Percentiles rank a stretch among this genome's conserved stretches.
These are phyloP conservation scores for Crax fasciolata DNA, from an alignment of 2,797 vertebrate species.

Conservation along the genomic window DNA sequence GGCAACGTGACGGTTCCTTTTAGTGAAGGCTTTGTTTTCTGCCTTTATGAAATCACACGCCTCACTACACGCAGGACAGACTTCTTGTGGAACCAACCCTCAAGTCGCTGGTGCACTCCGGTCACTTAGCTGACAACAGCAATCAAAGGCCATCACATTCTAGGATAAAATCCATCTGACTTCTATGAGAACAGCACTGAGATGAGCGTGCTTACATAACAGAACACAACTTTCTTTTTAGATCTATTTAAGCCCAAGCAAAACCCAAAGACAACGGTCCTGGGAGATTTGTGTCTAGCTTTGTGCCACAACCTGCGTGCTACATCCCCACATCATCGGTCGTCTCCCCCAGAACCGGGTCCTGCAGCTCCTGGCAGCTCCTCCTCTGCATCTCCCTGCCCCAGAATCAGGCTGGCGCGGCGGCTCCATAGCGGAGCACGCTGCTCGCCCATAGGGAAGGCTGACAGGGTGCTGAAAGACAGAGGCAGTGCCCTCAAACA, in stretches of 20 bases:
- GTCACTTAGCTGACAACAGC: neutral
- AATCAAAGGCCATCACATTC: neutral
- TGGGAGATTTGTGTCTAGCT: neutral
- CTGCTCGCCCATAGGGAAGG: constrained; percentile 12
- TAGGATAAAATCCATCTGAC: neutral
- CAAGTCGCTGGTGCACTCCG: neutral
- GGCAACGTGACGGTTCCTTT: neutral
- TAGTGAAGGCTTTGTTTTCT: neutral
- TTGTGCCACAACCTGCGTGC: constrained; percentile 8
- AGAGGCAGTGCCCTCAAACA: constrained; percentile 58
- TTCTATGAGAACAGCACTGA: neutral
- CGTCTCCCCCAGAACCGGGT: constrained; percentile 1
- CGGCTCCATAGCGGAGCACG: constrained; percentile 23
- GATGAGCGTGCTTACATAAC: neutral
- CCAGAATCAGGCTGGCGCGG: neutral
- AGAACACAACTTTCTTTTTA: neutral
- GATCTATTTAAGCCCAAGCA: neutral
- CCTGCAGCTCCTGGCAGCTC: neutral
- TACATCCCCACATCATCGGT: neutral
- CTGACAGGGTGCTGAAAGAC: constrained; percentile 56
- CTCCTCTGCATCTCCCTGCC: neutral
- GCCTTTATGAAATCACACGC: neutral
- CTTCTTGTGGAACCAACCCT: neutral
- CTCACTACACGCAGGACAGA: neutral
- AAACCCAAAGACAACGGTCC: neutral